Base-by-base conservation (phyloP, 2,888 invertebrate species). In the Gastracanthus pulcherrimus region DNA sequence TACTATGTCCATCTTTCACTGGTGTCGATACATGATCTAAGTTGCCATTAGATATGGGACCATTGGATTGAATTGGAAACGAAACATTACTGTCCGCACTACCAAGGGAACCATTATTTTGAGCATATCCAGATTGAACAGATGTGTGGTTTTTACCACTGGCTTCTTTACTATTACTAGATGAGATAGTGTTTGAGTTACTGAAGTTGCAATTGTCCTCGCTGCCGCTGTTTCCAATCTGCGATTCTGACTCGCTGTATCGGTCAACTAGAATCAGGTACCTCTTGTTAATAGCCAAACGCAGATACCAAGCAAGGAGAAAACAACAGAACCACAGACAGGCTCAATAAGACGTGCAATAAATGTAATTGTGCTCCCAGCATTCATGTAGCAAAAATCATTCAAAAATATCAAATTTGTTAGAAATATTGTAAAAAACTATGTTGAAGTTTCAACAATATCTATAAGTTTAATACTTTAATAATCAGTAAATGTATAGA, bases 211-310 rank as follows among this genome's bases (percentile, higher is more conserved):
- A 91, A 88, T 92, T 93, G 88, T 93, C 93, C 87, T 93, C 93
- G 86, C 93, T 93, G 81, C 93, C 93, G 86, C 93, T 93, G 89
- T 92, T 92, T 66, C 93, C 93, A 80, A 91, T 96, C 90, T 97
- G 96, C 16, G 97, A 97, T 92, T 97, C 97, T 60, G 96, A 96
- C 92, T 97, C 97, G 92, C 97, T 97, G 89, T 96, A 95, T 88
- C 96, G 94, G 90, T 97, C 97, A 93, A 95, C 96, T 96, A 90
- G 80, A 92, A 92, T 89, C 81, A 89, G 86, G 84, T 83, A 83
- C 83, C 83, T 84, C 78, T 81, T 79, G 85, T 88, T 89, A 87
- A 86, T 85, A 82, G 86, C 82, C 85, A 82, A 84, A 85, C 81
- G 81, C 45, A 76, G 41, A 64, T 74, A 83, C 79, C 11, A 72